These are phyloP conservation scores for Episyrphus balteatus DNA, from an alignment of 1,140 invertebrate species.

Conservation along the genomic window DNA sequence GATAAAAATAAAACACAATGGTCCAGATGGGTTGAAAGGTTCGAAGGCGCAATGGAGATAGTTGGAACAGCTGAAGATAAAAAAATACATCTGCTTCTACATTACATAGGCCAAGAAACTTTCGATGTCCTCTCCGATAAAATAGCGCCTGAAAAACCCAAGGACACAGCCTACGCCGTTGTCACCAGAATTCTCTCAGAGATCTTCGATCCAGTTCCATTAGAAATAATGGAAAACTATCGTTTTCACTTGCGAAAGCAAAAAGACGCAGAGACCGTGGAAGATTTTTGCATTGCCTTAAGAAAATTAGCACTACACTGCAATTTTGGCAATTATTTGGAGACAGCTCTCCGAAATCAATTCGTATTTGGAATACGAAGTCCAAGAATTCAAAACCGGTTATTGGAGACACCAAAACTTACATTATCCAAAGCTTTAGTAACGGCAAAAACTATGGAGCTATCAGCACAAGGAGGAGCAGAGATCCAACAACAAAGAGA, in stretches of 20 bases:
- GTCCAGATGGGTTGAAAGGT: conserved; percentile 9
- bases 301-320: conserved; percentile 12
- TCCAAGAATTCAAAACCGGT: conserved; percentile 3
- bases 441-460: background rate
- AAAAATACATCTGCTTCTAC: conserved; percentile 6
- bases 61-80: conserved; percentile 5
- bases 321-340: conserved; percentile 15
- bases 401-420: background rate
- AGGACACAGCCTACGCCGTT: background rate
- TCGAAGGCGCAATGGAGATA: conserved; percentile 12
- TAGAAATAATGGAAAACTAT: conserved; percentile 19
- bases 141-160: conserved; percentile 2
- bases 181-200: conserved; percentile 8
- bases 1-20: background rate
- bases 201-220: conserved; percentile 7
- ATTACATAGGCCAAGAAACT: conserved; percentile 8
- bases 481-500: conserved; percentile 2
- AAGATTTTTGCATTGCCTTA: conserved; percentile 10
- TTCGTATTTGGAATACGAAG: conserved; percentile 14
- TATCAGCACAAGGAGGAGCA: background rate
- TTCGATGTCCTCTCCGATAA: conserved; percentile 11
- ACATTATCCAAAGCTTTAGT: background rate
- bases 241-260: conserved; percentile 13
- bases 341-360: conserved; percentile 15
- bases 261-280: conserved; percentile 9